Conservation (phyloP, 2,797 vertebrate species). For the Clarias fuscus region DNA sequence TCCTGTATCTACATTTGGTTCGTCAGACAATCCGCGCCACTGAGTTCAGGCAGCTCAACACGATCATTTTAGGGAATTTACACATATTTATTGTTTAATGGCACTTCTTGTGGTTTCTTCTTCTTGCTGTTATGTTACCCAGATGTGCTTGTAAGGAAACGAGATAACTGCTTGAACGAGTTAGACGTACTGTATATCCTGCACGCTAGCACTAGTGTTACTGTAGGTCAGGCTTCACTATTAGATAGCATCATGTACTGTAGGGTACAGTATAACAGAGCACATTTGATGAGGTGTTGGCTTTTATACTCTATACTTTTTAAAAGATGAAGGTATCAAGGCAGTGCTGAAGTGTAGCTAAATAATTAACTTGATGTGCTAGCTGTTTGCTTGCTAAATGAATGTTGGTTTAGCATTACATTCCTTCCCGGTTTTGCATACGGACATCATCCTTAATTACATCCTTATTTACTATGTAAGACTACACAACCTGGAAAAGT, state of each 20-base stretch:
- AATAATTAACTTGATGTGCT: not conserved
- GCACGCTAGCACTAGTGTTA: not conserved
- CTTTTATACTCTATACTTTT: not conserved
- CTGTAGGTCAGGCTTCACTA: not conserved
- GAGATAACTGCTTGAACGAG: not conserved
- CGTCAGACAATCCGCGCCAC: not conserved
- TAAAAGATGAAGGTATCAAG: not conserved
- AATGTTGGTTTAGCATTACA: not conserved
- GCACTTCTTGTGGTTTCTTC: not conserved
- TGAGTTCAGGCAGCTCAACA: no score
- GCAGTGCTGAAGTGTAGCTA: not conserved
- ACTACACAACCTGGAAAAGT: not conserved
- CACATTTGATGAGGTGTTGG: not conserved
- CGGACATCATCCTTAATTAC: not conserved
- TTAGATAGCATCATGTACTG: not conserved
- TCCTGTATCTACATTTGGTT: constrained; percentile 4
- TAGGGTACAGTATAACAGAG: not conserved
- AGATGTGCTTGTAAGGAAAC: not conserved
- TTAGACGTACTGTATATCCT: no score
- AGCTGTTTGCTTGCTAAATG: not conserved
- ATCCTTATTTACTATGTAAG: not conserved
- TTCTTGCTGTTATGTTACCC: not conserved
- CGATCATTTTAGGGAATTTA: not conserved
- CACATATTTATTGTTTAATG: not conserved
- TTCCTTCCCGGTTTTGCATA: not conserved